Base-by-base conservation (phyloP, 2,797 vertebrate genomes). In the Microctenopoma stevenorrisi region DNA sequence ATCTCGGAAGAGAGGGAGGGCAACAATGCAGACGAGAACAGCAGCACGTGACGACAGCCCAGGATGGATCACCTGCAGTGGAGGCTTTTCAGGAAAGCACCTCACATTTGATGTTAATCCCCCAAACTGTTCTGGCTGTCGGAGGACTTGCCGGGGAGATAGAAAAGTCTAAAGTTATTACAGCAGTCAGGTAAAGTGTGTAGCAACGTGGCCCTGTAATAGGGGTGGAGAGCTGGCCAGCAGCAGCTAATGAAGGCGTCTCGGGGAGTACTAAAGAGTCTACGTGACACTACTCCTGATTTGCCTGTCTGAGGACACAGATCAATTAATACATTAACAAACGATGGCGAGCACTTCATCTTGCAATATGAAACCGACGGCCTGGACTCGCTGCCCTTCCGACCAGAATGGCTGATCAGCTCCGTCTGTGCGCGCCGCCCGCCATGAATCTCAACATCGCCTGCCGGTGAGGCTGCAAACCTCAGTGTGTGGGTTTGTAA, bases 271-370 rank as follows among this genome's bases (percentile, higher is more conserved):
- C 87, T 90, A 87, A 90, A 83, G 88, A 80, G 87, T 69, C 79
- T 85, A 88, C 87, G 87, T 89, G 88, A 89, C 82, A 81, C 82
- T 59, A 86, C 87, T 90, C 80, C 88, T 74, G 79, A 90, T 91
- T 62, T 25, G 63, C 81, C 71, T 16, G 77, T 83, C 83, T 82
- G 88, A 91, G 88, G 86, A 89, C 89, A 88, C 89, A 86, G 86
- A 91, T 91, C 90, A 91, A 91, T 91, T 91, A 91, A 88, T 88
- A 90, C 88, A 89, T 91, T 89, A 91, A 89, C 86, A 88, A 89
- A 91, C 84, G 72, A 88, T 87, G 67, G 79, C 74, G 5, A 74
- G 78, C 86, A 84, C 86, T 85, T 87, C 86, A 85, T 89, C 77
- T 64, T 68, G 86, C 83, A 87, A 87, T 83, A 86, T 89, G 82